phyloP scores from a whole-genome alignment of 1,140 invertebrate genomes.

The Zaprionus ghesquierei region DNA sequence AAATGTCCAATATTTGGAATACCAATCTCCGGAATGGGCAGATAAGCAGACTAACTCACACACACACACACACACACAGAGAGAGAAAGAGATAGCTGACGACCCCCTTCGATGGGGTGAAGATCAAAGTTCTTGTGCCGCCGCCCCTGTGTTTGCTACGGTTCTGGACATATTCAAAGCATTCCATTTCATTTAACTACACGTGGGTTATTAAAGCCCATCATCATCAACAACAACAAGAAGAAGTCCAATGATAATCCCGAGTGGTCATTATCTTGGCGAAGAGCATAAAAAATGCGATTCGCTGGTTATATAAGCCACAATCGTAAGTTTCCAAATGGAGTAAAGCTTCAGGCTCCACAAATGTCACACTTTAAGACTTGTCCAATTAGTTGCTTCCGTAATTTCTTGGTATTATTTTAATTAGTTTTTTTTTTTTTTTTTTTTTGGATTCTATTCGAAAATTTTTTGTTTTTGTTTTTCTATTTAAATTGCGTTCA shows the following conservation, averaged over 20 bases:
- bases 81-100: constrained; percentile 1
- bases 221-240: constrained; percentile 31
- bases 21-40: constrained; percentile 30
- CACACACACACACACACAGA: too few species aligned
- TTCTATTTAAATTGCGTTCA: constrained; percentile 53
- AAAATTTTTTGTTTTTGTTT: constrained; percentile 33
- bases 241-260: background rate
- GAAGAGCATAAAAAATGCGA: constrained; percentile 27
- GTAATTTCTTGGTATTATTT: constrained; percentile 80
- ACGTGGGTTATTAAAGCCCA: constrained; percentile 61
- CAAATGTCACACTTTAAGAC: constrained; percentile 67
- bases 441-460: background rate
- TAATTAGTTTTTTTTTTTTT: constrained; percentile 58
- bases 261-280: background rate
- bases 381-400: constrained; percentile 72
- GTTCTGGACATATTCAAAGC: constrained; percentile 73
- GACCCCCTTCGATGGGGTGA: background rate
- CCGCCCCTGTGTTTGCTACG: constrained; percentile 52
- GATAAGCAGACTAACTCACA: constrained; percentile 5
- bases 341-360: constrained; percentile 21
- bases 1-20: constrained; percentile 73
- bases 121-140: constrained; percentile 59
- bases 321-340: background rate
- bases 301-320: constrained; percentile 55
- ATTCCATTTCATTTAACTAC: constrained; percentile 35